Evolutionary conservation across 2,797 vertebrate species (phyloP).

Genomic region (Lacerta agilis): DNA sequence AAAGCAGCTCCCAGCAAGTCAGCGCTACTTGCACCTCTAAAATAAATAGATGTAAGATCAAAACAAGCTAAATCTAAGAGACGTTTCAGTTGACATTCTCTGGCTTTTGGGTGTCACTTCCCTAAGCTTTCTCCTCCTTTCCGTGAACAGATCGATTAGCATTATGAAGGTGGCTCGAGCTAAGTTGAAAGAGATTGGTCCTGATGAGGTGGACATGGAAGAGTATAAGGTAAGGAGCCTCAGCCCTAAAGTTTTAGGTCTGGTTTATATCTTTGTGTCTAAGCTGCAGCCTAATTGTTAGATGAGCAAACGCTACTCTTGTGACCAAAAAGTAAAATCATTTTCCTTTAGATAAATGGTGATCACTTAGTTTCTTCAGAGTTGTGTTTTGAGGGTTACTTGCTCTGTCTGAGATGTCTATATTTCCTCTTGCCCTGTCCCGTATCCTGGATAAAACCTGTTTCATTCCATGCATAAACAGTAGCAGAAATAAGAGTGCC

Average conservation of each 20-base stretch:
- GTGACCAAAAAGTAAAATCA: fast-evolving
- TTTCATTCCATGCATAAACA: background rate
- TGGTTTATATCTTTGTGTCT: background rate
- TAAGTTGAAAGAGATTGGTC: slow-evolving; percentile 93
- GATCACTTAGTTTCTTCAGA: background rate
- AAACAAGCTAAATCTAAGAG: background rate
- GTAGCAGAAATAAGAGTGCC: no score
- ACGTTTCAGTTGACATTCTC: background rate
- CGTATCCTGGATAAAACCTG: no score
- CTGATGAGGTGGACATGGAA: slow-evolving; percentile 96
- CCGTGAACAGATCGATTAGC: slow-evolving; percentile 86
- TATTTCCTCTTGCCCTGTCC: background rate
- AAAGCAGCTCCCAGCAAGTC: background rate
- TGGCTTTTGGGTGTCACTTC: fast-evolving
- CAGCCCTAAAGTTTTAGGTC: fast-evolving
- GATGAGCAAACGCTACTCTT: background rate
- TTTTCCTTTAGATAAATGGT: background rate
- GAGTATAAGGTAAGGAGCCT: slow-evolving; percentile 88
- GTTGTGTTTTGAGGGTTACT: background rate
- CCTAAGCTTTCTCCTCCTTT: background rate
- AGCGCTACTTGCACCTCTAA: background rate
- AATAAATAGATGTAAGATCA: background rate
- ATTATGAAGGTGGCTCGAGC: slow-evolving; percentile 95
- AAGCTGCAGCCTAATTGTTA: fast-evolving
- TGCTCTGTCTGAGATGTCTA: no score